Percentiles rank a stretch among this genome's conserved stretches.
phyloP scores from a whole-genome alignment of 2,888 invertebrate genomes.

The Amphimallon solstitiale region DNA sequence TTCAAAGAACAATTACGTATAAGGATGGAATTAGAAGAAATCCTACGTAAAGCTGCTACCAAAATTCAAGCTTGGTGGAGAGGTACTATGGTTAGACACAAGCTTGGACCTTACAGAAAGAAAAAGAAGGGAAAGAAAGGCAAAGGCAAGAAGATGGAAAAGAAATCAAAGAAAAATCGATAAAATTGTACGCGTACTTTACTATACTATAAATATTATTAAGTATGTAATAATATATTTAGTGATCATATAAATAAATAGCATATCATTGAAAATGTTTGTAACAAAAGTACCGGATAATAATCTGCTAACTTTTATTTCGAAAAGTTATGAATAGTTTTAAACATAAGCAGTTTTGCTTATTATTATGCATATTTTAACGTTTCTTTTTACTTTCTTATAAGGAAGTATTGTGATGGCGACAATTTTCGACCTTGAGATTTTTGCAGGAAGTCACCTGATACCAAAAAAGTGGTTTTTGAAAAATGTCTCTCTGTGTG shows the following conservation, averaged over 20 bases:
- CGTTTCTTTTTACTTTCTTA: no score
- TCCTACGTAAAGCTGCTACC: constrained; percentile 64
- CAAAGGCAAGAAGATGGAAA: constrained; percentile 49
- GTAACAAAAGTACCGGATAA: no score
- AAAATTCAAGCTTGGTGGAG: constrained; percentile 80
- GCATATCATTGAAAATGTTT: not conserved
- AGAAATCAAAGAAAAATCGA: constrained; percentile 25
- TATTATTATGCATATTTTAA: no score
- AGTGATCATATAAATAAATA: not conserved
- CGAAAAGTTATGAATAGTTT: no score
- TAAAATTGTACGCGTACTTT: not conserved
- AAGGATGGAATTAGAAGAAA: constrained; percentile 58
- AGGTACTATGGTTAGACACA: constrained; percentile 76
- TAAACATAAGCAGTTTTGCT: no score
- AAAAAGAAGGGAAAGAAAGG: constrained; percentile 60
- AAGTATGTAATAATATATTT: not conserved
- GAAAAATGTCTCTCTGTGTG: no score
- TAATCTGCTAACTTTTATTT: no score
- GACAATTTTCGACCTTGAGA: no score
- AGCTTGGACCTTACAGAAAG: constrained; percentile 71
- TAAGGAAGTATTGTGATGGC: no score
- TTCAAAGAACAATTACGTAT: constrained; percentile 60
- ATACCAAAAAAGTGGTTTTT: no score
- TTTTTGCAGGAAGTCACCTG: no score
- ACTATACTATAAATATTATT: not conserved